Base-by-base conservation (phyloP, 2,797 vertebrate species). In the Anguilla obscura region DNA sequence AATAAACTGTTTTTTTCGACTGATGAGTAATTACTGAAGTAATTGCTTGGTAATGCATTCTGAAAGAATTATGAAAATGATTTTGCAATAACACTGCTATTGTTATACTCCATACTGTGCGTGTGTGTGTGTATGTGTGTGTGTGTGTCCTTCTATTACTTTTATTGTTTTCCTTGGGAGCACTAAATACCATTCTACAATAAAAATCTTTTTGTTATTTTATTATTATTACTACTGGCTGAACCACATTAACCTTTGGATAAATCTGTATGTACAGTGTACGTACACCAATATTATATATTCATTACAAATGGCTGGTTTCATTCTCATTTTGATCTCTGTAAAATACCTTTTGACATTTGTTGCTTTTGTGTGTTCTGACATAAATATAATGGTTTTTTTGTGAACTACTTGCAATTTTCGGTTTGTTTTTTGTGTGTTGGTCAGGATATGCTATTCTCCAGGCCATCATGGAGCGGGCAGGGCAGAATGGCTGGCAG, bases 381-480 rank as follows among this genome's bases (percentile, higher is more conserved):
- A 82, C 21, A 82, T 50, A 18, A 82, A 24, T 10, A n/a, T 50
- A 24, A n/a, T 48, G 21, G 7, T n/a, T 82, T 50, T 82, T 21
- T 21, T n/a, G 40, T 24, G 40, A 50, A 50, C 45, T 82, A 45
- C 3, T 21, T n/a, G 45, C 50, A 3, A 48, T n/a, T 82, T 48
- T 6, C 4, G 1, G 56, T 87, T 71, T 69, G 86, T 33, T 86
- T 3, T 87, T 18, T 82, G 40, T 88, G 85, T 52, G 27, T 63
- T 93, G 94, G 94, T 92, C 92, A 99, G 98, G 98, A 94, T 98
- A 98, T 92, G 98, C 98, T 87, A 98, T 99, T 96, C 97, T 99
- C 95, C 98, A 99, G 96, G 97, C 98, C 93, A 98, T 99, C 93
- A 98, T 99, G 98, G 98, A 99, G 95, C 97, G 97, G 96, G 98